Evolutionary conservation across 2,113 vertebrate genomes (phyloP).

Genomic region (Menura novaehollandiae): DNA sequence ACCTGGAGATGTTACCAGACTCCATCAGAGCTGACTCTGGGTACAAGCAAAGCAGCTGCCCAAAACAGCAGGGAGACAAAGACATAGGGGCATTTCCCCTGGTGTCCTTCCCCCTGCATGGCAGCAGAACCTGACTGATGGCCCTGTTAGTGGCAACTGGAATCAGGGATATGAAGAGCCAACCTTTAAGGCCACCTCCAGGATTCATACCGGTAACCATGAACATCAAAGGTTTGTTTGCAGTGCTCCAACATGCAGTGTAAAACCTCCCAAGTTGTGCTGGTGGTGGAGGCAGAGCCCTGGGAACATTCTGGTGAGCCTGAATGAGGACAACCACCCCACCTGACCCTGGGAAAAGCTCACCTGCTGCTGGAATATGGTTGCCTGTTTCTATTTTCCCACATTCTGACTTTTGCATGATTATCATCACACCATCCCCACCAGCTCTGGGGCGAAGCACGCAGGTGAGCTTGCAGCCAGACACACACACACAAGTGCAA

Average conservation of each 20-base stretch:
- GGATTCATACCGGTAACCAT: accelerated
- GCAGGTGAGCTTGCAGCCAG: background rate
- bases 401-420: background rate
- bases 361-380: background rate
- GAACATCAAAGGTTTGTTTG: background rate
- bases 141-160: background rate
- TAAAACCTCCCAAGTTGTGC: background rate
- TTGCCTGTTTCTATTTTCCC: background rate
- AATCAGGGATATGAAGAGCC: background rate
- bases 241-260: background rate
- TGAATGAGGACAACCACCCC: background rate
- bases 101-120: background rate
- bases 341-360: background rate
- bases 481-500: background rate
- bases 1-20: background rate
- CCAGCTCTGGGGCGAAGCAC: background rate
- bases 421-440: background rate
- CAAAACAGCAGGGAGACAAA: background rate
- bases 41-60: background rate
- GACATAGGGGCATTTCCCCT: background rate
- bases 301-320: background rate
- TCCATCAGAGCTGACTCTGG: background rate
- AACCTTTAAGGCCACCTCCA: background rate
- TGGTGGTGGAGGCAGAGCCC: background rate
- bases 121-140: background rate